A percentile compares a stretch with the other conserved stretches of the same genome.
These are phyloP conservation scores for Reinhardtius hippoglossoides DNA, from an alignment of 2,113 vertebrate species.

Conservation along the genomic window DNA sequence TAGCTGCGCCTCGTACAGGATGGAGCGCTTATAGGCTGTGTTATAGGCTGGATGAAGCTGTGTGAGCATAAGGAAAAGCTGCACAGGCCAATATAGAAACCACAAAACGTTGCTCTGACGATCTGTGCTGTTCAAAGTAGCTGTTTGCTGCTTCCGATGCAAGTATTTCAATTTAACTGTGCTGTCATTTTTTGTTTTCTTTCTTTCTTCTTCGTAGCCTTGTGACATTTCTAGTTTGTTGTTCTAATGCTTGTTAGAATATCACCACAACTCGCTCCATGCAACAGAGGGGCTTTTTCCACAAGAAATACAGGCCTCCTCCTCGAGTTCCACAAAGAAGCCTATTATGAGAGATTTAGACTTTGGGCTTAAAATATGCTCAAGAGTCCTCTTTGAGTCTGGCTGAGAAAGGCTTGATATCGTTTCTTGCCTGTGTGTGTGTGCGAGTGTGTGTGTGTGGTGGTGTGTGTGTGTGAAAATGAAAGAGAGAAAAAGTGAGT, in stretches of 20 bases:
- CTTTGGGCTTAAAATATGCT: slow-evolving; percentile 65
- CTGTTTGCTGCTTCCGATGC: background rate
- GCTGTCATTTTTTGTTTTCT: slow-evolving; percentile 1
- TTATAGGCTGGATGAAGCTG: slow-evolving; percentile 16
- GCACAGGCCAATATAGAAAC: slow-evolving; percentile 1
- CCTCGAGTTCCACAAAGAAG: slow-evolving; percentile 48
- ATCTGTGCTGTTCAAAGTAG: slow-evolving; percentile 21
- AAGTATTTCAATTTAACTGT: slow-evolving; percentile 19
- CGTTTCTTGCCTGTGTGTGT: slow-evolving; percentile 29
- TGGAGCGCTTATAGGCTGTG: slow-evolving; percentile 8
- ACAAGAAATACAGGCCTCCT: slow-evolving; percentile 46
- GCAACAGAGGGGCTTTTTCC: slow-evolving; percentile 21
- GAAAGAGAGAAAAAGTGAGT: slow-evolving; percentile 27
- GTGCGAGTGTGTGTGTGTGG: background rate
- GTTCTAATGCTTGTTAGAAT: slow-evolving; percentile 48
- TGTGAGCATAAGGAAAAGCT: slow-evolving; percentile 6
- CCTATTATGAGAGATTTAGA: slow-evolving; percentile 72
- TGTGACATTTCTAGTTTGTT: slow-evolving; percentile 46
- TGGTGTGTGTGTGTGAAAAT: slow-evolving; percentile 4
- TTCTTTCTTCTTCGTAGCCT: slow-evolving; percentile 23
- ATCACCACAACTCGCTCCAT: slow-evolving; percentile 26
- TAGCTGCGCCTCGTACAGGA: background rate
- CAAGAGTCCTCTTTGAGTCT: slow-evolving; percentile 56
- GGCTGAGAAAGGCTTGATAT: slow-evolving; percentile 52
- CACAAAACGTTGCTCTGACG: slow-evolving; percentile 18